phyloP scores from a whole-genome alignment of 2,888 invertebrate genomes.

The Theretra japonica region DNA sequence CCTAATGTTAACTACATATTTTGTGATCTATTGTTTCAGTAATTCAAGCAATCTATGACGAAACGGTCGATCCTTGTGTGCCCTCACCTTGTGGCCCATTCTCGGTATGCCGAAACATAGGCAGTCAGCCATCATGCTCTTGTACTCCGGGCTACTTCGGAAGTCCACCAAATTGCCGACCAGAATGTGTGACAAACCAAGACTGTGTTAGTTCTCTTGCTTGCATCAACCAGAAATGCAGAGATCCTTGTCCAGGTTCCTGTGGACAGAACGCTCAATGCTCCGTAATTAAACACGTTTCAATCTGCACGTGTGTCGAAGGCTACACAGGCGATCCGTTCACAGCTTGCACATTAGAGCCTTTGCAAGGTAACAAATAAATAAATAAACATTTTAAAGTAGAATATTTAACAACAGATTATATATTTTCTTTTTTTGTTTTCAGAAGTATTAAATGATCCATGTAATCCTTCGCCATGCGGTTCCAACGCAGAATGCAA shows the following conservation, averaged over 20 bases:
- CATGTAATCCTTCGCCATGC: slow-evolving; percentile 88
- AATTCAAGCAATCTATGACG: slow-evolving; percentile 64
- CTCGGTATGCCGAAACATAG: slow-evolving; percentile 83
- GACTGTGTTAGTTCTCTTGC: slow-evolving; percentile 88
- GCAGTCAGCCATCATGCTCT: slow-evolving; percentile 85
- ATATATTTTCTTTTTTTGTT: background rate
- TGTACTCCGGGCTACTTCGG: slow-evolving; percentile 86
- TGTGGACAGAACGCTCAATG: slow-evolving; percentile 86
- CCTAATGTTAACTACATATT: slow-evolving; percentile 14
- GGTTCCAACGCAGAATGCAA: slow-evolving; percentile 90
- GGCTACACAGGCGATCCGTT: slow-evolving; percentile 87
- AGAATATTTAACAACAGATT: slow-evolving; percentile 10
- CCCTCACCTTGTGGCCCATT: slow-evolving; percentile 89
- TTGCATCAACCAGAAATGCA: slow-evolving; percentile 87
- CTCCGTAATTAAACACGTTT: slow-evolving; percentile 85
- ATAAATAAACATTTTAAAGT: slow-evolving; percentile 11
- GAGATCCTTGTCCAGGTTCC: slow-evolving; percentile 88
- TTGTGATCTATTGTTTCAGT: slow-evolving; percentile 53
- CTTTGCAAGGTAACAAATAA: slow-evolving; percentile 61
- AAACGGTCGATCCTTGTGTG: slow-evolving; percentile 85
- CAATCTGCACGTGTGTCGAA: slow-evolving; percentile 85
- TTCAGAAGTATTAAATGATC: slow-evolving; percentile 68
- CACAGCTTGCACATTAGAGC: slow-evolving; percentile 68
- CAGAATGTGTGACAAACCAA: slow-evolving; percentile 87
- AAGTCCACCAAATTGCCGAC: slow-evolving; percentile 87